Conservation (phyloP, 2,888 invertebrate genomes). For the Leptinotarsa peninsularis region DNA sequence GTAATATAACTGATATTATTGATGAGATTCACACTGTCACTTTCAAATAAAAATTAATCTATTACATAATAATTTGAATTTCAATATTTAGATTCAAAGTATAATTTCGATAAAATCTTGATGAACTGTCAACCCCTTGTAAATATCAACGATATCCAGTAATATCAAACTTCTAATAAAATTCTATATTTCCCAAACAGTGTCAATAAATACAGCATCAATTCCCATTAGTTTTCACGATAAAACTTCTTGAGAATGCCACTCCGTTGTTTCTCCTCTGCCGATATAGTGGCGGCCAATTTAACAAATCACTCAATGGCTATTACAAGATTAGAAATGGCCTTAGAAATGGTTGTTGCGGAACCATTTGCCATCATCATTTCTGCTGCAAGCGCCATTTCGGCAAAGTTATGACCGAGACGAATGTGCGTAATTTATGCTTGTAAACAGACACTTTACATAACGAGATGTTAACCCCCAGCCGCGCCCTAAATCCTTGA, state of each 20-base stretch:
- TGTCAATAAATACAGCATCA: background rate
- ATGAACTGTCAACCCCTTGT: too few species aligned
- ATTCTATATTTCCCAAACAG: background rate
- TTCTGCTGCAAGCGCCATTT: conserved; percentile 60
- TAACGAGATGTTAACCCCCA: conserved; percentile 66
- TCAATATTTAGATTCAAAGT: too few species aligned
- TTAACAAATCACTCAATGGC: conserved; percentile 61
- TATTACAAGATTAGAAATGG: conserved; percentile 63
- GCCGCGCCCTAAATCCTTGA: conserved; percentile 54
- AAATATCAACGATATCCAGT: too few species aligned
- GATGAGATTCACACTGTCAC: too few species aligned
- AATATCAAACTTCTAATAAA: too few species aligned
- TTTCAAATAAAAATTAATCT: too few species aligned
- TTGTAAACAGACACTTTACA: conserved; percentile 67
- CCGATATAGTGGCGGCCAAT: conserved; percentile 30
- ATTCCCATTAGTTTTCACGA: background rate
- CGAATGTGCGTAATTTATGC: conserved; percentile 64
- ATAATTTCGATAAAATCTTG: too few species aligned
- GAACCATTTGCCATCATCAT: conserved; percentile 63
- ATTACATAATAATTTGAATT: too few species aligned
- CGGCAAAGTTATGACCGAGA: conserved; percentile 61
- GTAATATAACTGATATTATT: too few species aligned
- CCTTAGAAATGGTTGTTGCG: conserved; percentile 62
- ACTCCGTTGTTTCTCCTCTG: conserved; percentile 12
- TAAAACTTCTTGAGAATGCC: background rate